phyloP scores from a whole-genome alignment of 2,797 vertebrate genomes.

The Eurystomus glaucurus region DNA sequence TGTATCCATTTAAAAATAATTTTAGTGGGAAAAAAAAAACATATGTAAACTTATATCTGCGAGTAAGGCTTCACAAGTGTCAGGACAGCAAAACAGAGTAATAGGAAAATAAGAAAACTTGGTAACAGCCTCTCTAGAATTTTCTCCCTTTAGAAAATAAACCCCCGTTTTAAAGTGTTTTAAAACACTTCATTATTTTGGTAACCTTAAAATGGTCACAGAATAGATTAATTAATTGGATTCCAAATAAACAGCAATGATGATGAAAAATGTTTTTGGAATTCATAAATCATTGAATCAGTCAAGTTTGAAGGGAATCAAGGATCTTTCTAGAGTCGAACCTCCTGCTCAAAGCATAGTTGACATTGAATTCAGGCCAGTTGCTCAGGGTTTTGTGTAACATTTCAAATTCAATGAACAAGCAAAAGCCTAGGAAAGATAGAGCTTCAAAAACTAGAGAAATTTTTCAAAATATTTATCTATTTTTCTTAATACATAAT shows the following conservation, averaged over 20 bases:
- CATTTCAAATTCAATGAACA: background rate
- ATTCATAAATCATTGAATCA: background rate
- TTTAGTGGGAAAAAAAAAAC: background rate
- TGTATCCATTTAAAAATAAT: background rate
- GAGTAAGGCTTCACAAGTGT: background rate
- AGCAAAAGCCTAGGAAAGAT: background rate
- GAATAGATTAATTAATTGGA: background rate
- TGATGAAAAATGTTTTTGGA: background rate
- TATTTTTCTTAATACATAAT: background rate
- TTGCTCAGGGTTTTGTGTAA: background rate
- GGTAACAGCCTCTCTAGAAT: background rate
- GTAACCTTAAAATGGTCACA: background rate
- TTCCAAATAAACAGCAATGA: background rate
- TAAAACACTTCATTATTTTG: background rate
- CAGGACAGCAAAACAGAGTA: background rate
- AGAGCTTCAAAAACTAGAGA: background rate
- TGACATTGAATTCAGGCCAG: background rate
- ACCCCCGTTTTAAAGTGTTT: background rate
- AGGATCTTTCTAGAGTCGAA: background rate
- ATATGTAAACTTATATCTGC: background rate
- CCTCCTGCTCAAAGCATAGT: background rate
- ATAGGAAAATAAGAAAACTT: background rate
- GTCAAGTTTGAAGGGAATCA: background rate
- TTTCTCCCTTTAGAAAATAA: background rate
- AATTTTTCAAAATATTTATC: background rate